These are phyloP conservation scores for Ploceus nigricollis DNA, from an alignment of 2,113 vertebrate genomes.

Conservation along the genomic window DNA sequence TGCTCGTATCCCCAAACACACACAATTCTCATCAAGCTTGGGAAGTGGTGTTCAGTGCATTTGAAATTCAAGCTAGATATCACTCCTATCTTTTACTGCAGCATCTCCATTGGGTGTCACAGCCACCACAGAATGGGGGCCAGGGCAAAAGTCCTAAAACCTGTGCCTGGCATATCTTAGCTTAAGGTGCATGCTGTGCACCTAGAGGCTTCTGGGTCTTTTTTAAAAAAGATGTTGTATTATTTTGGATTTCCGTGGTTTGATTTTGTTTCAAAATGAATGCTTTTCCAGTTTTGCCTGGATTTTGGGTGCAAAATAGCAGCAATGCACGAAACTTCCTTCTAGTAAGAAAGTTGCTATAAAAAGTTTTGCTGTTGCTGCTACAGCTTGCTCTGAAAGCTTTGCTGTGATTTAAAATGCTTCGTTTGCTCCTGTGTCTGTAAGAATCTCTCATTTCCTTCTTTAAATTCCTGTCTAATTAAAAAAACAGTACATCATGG, in stretches of 20 bases:
- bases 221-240: background rate
- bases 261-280: background rate
- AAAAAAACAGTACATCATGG: constrained; percentile 80
- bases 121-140: background rate
- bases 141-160: background rate
- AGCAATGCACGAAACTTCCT: background rate
- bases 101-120: rapidly evolving
- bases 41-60: background rate
- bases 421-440: constrained; percentile 29
- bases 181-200: background rate
- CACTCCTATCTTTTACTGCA: background rate
- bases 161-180: background rate
- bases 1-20: rapidly evolving
- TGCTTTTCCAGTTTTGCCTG: background rate
- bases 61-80: background rate
- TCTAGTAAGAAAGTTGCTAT: constrained; percentile 41
- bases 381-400: constrained; percentile 9
- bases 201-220: background rate
- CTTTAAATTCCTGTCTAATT: constrained; percentile 77
- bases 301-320: background rate
- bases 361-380: constrained; percentile 57
- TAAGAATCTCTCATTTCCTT: constrained; percentile 59
- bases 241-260: background rate
- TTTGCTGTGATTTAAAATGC: constrained; percentile 9
- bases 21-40: background rate